Evolutionary conservation across 2,797 vertebrate species (phyloP).

Genomic region (Eulemur mongoz): DNA sequence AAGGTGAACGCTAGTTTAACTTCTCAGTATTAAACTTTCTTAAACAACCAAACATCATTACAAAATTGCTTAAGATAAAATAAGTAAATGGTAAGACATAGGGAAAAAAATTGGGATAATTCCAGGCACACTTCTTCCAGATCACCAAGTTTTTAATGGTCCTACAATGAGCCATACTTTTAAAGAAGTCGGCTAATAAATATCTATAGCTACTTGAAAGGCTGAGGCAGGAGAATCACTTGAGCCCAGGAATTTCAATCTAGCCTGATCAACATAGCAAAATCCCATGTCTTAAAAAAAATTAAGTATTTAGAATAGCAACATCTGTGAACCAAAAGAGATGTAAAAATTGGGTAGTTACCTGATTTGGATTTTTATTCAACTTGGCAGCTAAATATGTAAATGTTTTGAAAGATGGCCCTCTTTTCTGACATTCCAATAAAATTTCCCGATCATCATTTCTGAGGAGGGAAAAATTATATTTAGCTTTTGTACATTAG

Average conservation of each 20-base stretch:
- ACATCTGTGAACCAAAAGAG: background rate
- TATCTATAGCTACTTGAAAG: background rate
- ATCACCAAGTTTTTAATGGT: conserved; percentile 39
- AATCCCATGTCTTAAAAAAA: background rate
- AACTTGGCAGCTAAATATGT: conserved; percentile 89
- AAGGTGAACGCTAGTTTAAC: background rate
- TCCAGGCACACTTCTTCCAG: background rate
- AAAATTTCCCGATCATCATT: conserved; percentile 96
- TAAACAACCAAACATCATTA: conserved; percentile 40
- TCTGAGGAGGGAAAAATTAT: conserved; percentile 82
- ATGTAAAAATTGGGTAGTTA: conserved; percentile 74
- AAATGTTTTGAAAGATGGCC: conserved; percentile 94
- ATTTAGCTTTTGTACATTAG: conserved; percentile 45
- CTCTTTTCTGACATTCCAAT: conserved; percentile 92
- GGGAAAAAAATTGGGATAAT: background rate
- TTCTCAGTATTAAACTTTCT: conserved; percentile 25
- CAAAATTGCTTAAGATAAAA: conserved; percentile 1
- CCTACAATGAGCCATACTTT: background rate
- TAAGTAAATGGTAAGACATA: background rate
- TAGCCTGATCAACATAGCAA: background rate
- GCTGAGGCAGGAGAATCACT: background rate
- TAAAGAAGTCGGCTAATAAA: conserved; percentile 32
- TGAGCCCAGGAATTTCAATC: background rate
- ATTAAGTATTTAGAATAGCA: background rate
- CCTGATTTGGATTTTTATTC: conserved; percentile 93